Evolutionary conservation across 1,140 invertebrate genomes (phyloP), one percentile per base, ranked within the genome.

Genomic region (Macrocentrus cingulum): DNA sequence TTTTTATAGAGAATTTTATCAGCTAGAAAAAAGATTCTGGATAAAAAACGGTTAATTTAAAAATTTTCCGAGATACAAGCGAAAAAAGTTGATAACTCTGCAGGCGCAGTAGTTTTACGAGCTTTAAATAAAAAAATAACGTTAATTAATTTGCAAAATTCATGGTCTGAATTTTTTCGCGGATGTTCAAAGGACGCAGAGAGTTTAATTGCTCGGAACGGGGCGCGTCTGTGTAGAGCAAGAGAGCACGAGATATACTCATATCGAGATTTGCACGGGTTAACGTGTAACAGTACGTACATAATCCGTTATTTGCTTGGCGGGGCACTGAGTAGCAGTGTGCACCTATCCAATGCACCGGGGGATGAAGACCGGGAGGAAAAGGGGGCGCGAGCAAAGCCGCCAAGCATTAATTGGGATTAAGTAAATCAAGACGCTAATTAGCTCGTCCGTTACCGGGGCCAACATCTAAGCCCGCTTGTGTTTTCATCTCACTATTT

Each of bases 371-470:
- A 2, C 18, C 36, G 45, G 48, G 44, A 53, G 11, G 18, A 44
- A 42, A 41, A 13, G 7, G 45, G 5, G 32, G 39, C 4, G 3
- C 16, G 4, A 51, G 13, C 46, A 22, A 46, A 34, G 62, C 70
- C 67, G 63, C 67, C 62, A 65, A 66, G 71, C 66, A 77, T 80
- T 80, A 80, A 80, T 80, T 80, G 76, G 78, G 76, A 80, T 80
- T 80, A 80, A 80, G 78, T 80, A 80, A 80, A 80, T 80, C 76
- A 80, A 80, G 76, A 79, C 74, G 75, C 75, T 80, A 80, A 80
- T 80, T 80, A 76, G 70, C 72, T 71, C 66, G 69, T 68, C 65
- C 66, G 68, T 62, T 70, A 65, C 64, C 42, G 42, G n/a, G n/a
- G 15, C 41, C 60, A 41, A 56, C 56, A 22, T 50, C 29, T 46